Percentiles rank a stretch among this genome's conserved stretches.
Conservation (phyloP, 2,797 vertebrate genomes). For the Ptychobarbus kaznakovi region DNA sequence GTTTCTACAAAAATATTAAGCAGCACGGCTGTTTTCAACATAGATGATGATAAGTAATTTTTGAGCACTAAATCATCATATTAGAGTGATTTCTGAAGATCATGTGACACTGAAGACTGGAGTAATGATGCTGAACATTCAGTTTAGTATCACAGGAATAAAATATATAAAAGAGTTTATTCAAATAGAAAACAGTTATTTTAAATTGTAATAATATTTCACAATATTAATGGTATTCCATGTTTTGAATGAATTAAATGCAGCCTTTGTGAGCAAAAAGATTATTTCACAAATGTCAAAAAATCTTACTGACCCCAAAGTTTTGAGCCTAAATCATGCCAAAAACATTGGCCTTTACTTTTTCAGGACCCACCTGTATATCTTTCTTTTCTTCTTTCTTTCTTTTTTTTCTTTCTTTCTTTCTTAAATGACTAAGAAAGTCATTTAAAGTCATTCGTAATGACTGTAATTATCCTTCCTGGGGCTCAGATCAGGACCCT, state of each 20-base stretch:
- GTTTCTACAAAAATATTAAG: neutral
- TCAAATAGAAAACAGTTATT: neutral
- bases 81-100: neutral
- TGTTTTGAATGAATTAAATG: neutral
- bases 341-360: neutral
- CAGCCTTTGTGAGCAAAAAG: neutral
- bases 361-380: neutral
- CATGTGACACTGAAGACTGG: neutral
- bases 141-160: neutral
- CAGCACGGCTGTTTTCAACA: neutral
- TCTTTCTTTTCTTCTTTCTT: neutral
- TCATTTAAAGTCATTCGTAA: no score
- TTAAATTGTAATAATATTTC: neutral
- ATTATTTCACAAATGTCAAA: neutral
- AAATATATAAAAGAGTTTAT: neutral
- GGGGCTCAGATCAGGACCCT: neutral
- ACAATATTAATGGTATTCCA: neutral
- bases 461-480: slow-evolving; percentile 31
- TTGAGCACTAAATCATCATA: neutral
- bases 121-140: neutral
- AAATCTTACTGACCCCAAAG: neutral
- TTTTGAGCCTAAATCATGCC: neutral
- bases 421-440: no score
- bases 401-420: slow-evolving; percentile 24
- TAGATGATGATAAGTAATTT: neutral